Evolutionary conservation across 2,113 vertebrate genomes (phyloP).

Genomic region (Tachysurus vachellii): DNA sequence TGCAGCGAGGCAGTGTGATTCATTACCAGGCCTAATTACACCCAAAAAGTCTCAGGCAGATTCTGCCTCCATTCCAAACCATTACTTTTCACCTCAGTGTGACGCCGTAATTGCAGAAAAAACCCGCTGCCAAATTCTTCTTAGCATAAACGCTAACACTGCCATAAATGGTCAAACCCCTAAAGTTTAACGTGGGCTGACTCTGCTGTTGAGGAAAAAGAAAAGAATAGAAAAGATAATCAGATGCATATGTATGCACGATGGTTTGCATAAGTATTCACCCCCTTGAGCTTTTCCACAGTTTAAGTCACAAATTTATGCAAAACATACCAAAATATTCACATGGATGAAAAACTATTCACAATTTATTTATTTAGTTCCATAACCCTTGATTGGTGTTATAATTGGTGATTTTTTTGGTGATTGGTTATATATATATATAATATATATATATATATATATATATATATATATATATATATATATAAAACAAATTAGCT

Average conservation of each 20-base stretch:
- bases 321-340: not conserved
- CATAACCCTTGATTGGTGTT: not conserved
- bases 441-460: no score
- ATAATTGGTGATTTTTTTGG: not conserved
- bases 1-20: conserved; percentile 28
- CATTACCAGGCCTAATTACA: conserved; percentile 46
- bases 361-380: not conserved
- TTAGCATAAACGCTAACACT: not conserved
- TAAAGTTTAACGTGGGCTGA: not conserved
- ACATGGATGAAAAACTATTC: not conserved
- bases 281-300: no score
- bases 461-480: no score
- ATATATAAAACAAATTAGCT: not conserved
- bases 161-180: not conserved
- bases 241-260: not conserved
- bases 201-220: no score
- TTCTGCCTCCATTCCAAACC: conserved; percentile 12
- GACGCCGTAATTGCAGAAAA: not conserved
- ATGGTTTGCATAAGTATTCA: not conserved
- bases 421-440: not conserved
- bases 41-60: not conserved
- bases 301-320: not conserved
- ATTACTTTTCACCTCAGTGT: conserved; percentile 21
- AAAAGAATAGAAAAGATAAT: not conserved
- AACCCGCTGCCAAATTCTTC: not conserved